phyloP scores from a whole-genome alignment of 2,113 vertebrate species.

The Macrotis lagotis region DNA sequence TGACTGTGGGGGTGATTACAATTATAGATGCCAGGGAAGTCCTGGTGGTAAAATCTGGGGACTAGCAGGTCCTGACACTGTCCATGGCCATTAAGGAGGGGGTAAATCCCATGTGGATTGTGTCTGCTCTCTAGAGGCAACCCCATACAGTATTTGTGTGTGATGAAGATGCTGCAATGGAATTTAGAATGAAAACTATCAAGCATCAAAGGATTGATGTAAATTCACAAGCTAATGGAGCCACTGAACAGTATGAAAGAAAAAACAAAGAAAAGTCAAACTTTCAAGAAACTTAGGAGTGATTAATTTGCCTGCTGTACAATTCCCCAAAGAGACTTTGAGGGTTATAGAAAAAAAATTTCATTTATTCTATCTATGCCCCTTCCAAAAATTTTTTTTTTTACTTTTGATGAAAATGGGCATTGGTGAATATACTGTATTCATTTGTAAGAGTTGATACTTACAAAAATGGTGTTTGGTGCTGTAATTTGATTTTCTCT shows the following conservation, averaged over 20 bases:
- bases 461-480: too few relatives aligned
- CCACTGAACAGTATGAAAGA: conserved; percentile 87
- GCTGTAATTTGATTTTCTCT: too few relatives aligned
- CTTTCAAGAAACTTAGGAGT: conserved; percentile 85
- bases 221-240: conserved; percentile 96
- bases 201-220: conserved; percentile 96
- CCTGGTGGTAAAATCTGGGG: conserved; percentile 97
- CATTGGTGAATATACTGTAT: neutral
- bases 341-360: conserved; percentile 40
- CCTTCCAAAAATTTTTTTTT: neutral
- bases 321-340: neutral
- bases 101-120: conserved; percentile 98
- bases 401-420: neutral
- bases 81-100: conserved; percentile 98
- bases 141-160: conserved; percentile 94
- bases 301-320: conserved; percentile 74
- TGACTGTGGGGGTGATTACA: conserved; percentile 97
- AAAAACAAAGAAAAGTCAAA: conserved; percentile 67
- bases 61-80: conserved; percentile 95
- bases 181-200: conserved; percentile 95
- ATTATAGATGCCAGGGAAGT: conserved; percentile 99
- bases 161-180: conserved; percentile 96
- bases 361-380: conserved; percentile 9
- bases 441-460: neutral
- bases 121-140: conserved; percentile 98